Conservation (phyloP, 1,140 invertebrate genomes). For the Pachypeltis micranthus region DNA sequence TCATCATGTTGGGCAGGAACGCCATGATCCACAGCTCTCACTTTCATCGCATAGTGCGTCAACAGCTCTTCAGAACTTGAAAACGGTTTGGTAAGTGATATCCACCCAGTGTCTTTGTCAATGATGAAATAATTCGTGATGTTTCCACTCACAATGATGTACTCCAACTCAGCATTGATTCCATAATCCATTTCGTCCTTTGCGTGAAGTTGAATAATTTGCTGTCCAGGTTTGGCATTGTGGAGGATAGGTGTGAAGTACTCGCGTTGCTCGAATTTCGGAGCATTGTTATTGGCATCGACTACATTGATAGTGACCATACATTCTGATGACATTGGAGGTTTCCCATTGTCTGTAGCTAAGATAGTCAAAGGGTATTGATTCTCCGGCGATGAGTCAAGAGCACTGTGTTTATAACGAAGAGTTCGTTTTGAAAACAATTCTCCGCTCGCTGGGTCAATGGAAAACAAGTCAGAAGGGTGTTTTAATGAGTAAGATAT, state of each 20-base stretch:
- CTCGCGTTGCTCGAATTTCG: constrained; percentile 57
- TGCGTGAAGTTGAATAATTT: constrained; percentile 58
- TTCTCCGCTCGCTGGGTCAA: constrained; percentile 81
- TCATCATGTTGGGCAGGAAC: constrained; percentile 70
- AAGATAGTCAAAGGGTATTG: constrained; percentile 70
- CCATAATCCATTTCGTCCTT: constrained; percentile 66
- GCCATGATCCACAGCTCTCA: constrained; percentile 70
- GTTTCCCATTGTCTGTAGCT: constrained; percentile 86
- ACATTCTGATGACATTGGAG: constrained; percentile 74
- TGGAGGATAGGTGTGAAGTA: constrained; percentile 76
- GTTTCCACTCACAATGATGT: constrained; percentile 63
- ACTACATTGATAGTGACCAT: constrained; percentile 77
- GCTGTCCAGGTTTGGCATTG: constrained; percentile 53
- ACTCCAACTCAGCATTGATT: constrained; percentile 77
- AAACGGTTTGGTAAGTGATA: constrained; percentile 53
- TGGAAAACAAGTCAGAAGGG: constrained; percentile 77
- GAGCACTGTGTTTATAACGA: constrained; percentile 65
- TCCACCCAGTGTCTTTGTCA: constrained; percentile 61
- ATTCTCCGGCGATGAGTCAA: constrained; percentile 73
- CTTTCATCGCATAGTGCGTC: constrained; percentile 48
- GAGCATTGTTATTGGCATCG: constrained; percentile 80
- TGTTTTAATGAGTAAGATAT: constrained; percentile 83
- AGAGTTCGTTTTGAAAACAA: constrained; percentile 73
- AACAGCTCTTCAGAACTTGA: constrained; percentile 32
- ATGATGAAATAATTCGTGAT: constrained; percentile 64